Evolutionary conservation across 2,797 vertebrate genomes (phyloP).

Genomic region (Hippopotamyrus pictus): DNA sequence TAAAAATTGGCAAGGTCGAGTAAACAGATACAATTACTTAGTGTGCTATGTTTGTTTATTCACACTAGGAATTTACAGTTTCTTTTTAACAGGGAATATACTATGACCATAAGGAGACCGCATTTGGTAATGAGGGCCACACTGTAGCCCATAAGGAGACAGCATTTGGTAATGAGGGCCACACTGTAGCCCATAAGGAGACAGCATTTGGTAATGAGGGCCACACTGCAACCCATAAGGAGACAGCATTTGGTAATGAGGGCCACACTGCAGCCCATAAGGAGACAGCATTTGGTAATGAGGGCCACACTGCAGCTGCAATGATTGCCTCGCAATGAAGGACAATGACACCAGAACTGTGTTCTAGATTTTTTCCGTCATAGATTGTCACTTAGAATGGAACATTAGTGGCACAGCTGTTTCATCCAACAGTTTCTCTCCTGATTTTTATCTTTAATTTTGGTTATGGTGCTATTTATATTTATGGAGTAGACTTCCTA

Average conservation of each 20-base stretch:
- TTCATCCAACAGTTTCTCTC: background rate
- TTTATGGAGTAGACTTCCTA: background rate
- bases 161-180: background rate
- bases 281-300: background rate
- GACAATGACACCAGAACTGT: background rate
- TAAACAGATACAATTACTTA: background rate
- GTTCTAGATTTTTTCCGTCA: background rate
- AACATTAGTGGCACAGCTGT: background rate
- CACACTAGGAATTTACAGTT: background rate
- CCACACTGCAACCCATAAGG: too few relatives aligned
- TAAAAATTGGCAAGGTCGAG: background rate
- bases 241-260: too few relatives aligned
- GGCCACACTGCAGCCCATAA: background rate
- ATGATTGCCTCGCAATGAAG: background rate
- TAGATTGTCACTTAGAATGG: background rate
- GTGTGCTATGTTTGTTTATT: background rate
- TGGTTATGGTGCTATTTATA: background rate
- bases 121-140: background rate
- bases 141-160: background rate
- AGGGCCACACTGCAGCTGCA: background rate
- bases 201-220: too few relatives aligned
- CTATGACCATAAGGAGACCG: background rate
- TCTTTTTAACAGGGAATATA: background rate
- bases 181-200: background rate
- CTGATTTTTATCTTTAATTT: background rate